Conservation (phyloP, 2,888 invertebrate species). For the Nephrotoma flavescens region DNA sequence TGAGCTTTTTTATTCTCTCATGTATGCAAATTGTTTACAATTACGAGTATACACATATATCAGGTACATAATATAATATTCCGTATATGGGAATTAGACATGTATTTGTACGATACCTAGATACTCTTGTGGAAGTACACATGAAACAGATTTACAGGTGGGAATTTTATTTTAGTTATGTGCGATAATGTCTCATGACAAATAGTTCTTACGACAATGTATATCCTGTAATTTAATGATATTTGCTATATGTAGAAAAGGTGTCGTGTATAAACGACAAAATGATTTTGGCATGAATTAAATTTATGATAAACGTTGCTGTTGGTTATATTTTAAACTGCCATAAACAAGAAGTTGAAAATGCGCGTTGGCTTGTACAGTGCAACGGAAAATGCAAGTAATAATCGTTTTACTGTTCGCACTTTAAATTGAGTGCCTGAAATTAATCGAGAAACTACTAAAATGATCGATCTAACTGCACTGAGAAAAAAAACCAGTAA, state of each 20-base stretch:
- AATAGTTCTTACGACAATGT: background rate
- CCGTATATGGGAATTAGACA: background rate
- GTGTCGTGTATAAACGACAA: background rate
- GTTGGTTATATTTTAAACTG: too few relatives aligned
- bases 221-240: background rate
- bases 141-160: background rate
- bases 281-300: background rate
- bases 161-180: background rate
- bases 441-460: too few relatives aligned
- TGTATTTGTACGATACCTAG: too few relatives aligned
- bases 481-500: too few relatives aligned
- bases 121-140: background rate
- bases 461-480: too few relatives aligned
- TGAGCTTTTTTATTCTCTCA: background rate
- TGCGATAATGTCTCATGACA: background rate
- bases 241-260: background rate
- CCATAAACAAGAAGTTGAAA: too few relatives aligned
- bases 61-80: background rate
- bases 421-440: too few relatives aligned
- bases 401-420: too few relatives aligned
- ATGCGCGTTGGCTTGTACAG: too few relatives aligned
- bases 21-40: background rate
- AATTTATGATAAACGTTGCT: too few relatives aligned
- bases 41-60: background rate
- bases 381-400: too few relatives aligned